Percentiles rank a stretch among this genome's conserved stretches.
Evolutionary conservation across 2,113 vertebrate species (phyloP).

Genomic region (Australoheros scitulus): DNA sequence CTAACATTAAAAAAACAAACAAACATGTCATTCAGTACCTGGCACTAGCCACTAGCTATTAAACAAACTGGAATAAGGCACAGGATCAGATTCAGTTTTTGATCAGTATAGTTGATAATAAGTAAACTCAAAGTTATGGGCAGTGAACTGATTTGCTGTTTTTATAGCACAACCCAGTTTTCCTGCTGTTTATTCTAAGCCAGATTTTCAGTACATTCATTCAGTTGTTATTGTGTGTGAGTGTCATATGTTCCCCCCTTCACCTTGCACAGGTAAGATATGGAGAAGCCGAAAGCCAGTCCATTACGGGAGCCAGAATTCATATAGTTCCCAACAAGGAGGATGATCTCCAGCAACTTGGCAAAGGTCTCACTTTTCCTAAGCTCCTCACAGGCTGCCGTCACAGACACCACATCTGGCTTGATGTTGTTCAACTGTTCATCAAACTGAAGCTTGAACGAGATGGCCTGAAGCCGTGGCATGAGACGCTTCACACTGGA

Average conservation of each 20-base stretch:
- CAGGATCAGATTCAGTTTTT: neutral
- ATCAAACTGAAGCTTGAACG: constrained; percentile 89
- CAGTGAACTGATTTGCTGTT: no score
- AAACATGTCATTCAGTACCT: no score
- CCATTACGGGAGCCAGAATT: constrained; percentile 91
- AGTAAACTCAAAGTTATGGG: neutral
- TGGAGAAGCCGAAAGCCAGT: constrained; percentile 87
- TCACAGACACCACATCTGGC: constrained; percentile 91
- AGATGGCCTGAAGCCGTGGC: constrained; percentile 85
- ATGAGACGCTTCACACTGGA: constrained; percentile 84
- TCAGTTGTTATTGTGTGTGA: neutral
- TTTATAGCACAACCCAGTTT: neutral
- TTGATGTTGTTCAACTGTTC: constrained; percentile 93
- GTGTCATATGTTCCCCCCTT: neutral
- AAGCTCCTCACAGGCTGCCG: constrained; percentile 90
- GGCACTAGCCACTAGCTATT: neutral
- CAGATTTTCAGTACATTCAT: neutral
- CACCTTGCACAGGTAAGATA: constrained; percentile 88
- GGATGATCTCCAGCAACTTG: constrained; percentile 84
- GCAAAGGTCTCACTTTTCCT: constrained; percentile 84
- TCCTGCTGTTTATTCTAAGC: neutral
- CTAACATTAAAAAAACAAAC: no score
- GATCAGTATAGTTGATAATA: neutral
- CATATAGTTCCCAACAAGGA: constrained; percentile 91
- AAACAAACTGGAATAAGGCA: neutral